phyloP scores from a whole-genome alignment of 2,113 vertebrate genomes.

The Ctenomys sociabilis region DNA sequence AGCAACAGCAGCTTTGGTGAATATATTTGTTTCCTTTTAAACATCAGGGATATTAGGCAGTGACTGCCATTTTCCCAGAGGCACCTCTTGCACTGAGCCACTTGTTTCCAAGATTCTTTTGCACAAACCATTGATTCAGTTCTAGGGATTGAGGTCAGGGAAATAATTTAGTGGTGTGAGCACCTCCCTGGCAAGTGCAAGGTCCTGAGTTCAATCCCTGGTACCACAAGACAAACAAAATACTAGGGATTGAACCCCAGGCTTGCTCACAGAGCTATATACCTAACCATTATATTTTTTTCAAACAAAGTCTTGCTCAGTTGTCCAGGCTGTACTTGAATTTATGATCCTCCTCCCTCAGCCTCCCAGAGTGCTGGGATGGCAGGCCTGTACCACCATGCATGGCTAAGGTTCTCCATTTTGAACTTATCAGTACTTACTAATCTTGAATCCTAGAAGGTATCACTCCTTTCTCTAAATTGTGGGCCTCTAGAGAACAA shows the following conservation, averaged over 20 bases:
- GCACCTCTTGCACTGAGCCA: not conserved
- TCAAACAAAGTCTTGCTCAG: not conserved
- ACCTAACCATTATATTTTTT: not conserved
- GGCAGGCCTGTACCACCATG: not conserved
- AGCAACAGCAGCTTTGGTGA: not conserved
- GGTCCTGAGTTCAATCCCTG: too few species aligned
- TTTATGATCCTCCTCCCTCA: not conserved
- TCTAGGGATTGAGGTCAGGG: too few species aligned
- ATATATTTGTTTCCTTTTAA: not conserved
- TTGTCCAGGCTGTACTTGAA: not conserved
- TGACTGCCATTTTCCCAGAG: not conserved
- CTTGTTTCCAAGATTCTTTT: conserved; percentile 21
- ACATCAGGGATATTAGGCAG: not conserved
- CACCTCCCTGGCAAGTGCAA: too few species aligned
- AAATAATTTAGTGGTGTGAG: too few species aligned
- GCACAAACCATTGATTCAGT: not conserved
- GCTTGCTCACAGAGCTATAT: not conserved
- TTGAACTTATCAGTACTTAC: not conserved
- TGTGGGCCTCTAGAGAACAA: not conserved
- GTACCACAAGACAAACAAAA: too few species aligned
- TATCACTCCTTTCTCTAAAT: not conserved
- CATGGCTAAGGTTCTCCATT: not conserved
- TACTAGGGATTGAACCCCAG: not conserved
- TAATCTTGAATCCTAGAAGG: conserved; percentile 1
- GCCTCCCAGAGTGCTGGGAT: not conserved